These are phyloP conservation scores for Drosophila pruinosa DNA, from an alignment of 1,140 invertebrate genomes.

Conservation along the genomic window DNA sequence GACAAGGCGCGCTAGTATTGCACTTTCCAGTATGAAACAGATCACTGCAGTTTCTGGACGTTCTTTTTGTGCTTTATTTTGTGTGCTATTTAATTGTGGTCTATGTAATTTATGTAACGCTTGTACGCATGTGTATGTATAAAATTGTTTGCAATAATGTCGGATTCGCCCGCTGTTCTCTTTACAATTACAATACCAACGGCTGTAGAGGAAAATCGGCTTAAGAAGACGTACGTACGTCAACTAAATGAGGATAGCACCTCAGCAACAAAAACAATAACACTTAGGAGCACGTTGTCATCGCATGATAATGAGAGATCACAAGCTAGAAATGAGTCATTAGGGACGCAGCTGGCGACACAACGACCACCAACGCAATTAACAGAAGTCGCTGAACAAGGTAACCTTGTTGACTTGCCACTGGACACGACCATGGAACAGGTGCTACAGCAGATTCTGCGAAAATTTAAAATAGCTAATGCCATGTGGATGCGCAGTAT, in stretches of 20 bases:
- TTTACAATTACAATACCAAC: conserved; percentile 83
- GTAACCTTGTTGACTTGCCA: conserved; percentile 39
- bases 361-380: conserved; percentile 40
- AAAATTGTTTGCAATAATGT: conserved; percentile 36
- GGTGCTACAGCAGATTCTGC: conserved; percentile 72
- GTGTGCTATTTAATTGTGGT: not conserved
- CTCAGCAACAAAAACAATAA: not conserved
- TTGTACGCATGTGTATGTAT: conserved; percentile 13
- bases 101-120: conserved; percentile 16
- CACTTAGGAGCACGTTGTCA: not conserved
- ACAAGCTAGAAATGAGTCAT: too few species aligned
- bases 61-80: not conserved
- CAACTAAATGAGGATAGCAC: conserved; percentile 1
- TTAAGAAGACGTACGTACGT: conserved; percentile 42
- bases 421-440: conserved; percentile 70
- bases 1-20: conserved; percentile 9
- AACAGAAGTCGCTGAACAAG: conserved; percentile 2
- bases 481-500: conserved; percentile 68
- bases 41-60: conserved; percentile 47
- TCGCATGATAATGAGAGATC: not conserved
- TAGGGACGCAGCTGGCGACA: not conserved
- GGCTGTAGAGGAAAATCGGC: conserved; percentile 62
- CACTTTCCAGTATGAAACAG: conserved; percentile 53
- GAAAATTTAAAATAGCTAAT: conserved; percentile 69
- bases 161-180: conserved; percentile 70